Base-by-base conservation (phyloP, 2,797 vertebrate genomes). In the Argentina silus region DNA sequence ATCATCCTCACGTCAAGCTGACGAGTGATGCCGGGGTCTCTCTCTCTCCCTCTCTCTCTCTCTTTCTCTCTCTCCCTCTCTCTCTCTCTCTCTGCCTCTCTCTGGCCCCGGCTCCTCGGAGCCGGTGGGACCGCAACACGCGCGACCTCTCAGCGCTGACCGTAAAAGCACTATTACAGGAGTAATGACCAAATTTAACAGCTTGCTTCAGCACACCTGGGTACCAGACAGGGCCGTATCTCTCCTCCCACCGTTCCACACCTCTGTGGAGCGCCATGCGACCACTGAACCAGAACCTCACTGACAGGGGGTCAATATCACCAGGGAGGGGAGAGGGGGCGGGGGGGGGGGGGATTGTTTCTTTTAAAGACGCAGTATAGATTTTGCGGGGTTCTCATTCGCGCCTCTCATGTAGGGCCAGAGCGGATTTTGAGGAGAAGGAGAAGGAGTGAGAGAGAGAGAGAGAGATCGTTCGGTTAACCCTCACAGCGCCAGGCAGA, bases 141-240 rank as follows among this genome's bases (percentile, higher is more conserved):
- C 82, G 77, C 83, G 89, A 90, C 89, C 90, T 87, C 67, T 79
- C 81, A 51, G 81, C 87, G 74, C 70, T 74, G 86, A 86, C 85
- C 85, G 85, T 90, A 90, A 90, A 96, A 93, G 92, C 94, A 93
- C 95, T 82, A 90, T 91, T 90, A 89, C 80, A 94, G 95, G 95
- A 96, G 94, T 96, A 96, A 96, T 96, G 95, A 96, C 95, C 94
- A 95, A 94, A 96, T 96, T 96, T 96, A 96, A 96, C 94, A 95
- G 94, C 95, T 95, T 93, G 91, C 88, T 91, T 95, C 94, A 86
- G 90, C 95, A 95, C 96, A 97, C 96, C 95, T 96, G 96, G 95
- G 95, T 95, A 95, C 95, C 94, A 89, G 91, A 82, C 83, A 70
- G 82, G 79, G 74, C 83, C 76, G 81, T 89, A 83, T 90, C 87